Evolutionary conservation across 35 echinoderm and acorn worm genomes (phyloP), one percentile per base, ranked within the genome.

Genomic region (Ophiothrix spiculata): DNA sequence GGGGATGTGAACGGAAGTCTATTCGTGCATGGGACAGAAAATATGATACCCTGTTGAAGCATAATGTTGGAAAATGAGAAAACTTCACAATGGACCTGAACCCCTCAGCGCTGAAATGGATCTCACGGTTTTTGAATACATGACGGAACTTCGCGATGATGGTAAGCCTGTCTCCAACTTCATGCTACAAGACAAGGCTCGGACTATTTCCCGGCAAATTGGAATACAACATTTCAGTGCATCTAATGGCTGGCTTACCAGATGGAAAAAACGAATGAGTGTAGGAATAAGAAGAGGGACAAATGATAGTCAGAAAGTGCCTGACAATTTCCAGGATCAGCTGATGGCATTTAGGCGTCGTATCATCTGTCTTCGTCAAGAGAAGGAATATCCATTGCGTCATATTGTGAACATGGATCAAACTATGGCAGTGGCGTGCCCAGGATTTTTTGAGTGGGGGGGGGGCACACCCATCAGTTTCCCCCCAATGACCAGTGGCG

Each of bases 1-100:
- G 41, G 41, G 41, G 80, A 14, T 82, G 80, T 56, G 80, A 82
- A 31, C 46, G 80, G 33, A 82, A 82, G 56, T 56, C 40, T 31
- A 82, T 82, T 32, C 33, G 80, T 38, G 80, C 46, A 36, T 82
- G 80, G 80, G 80, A 82, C n/a, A 1, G 17, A 32, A 82, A 82
- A 33, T 82, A 54, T 36, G 40, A 82, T 54, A 56, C 41, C 1
- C 23, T 82, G 15, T 28, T 82, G 6, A 39, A 56, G 32, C 33
- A 40, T 39, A 56, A 56, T 56, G 78, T 45, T 32, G 41, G 80
- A 85, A 85, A 74, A 69, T 39, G 56, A 85, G 56, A 38, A 85
- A 85, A 35, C 46, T 85, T 2, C 56, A 75, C n/a, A 16, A 64
- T 75, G 84, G 64, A 4, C 6, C 35, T 39, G 36, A 69, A 21